Evolutionary conservation across 2,113 vertebrate species (phyloP), one percentile per base, ranked within the genome.

Genomic region (Pan paniscus): DNA sequence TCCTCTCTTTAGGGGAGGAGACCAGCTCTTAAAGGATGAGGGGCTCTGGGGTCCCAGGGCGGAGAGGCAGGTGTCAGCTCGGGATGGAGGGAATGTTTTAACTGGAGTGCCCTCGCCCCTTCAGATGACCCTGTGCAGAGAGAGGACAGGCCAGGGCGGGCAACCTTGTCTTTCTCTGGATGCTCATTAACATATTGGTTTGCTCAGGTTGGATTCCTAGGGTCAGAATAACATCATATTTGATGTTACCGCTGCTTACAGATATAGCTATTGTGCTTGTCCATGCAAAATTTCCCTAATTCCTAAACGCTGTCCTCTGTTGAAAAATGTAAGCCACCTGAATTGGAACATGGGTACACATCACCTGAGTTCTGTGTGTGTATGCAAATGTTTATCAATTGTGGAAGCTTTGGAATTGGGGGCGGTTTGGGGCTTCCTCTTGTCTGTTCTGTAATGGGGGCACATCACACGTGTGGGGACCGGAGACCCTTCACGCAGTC

Each of bases 111-210:
- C 11, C 1, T 17, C 5, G 22, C 38, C 23, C 55, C 11, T 43
- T 40, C 3, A 43, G 3, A 12, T 4, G 55, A 55, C 3, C 7
- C 0, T 27, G 27, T 23, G 27, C 70, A 50, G 48, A 50, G 55
- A 43, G 48, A 32, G 25, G 40, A 46, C 57, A 43, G 40, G 35
- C 32, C 0, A 1, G 5, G 25, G 25, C 18, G 3, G 25, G 7
- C 23, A 75, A 17, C 22, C 14, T 46, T 2, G 38, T 52, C 32
- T 32, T 55, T 80, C 46, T 43, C 48, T 46, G 32, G 27, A 3
- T 2, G 11, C 25, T n/a, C 1, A 0, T 27, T 8, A 4, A 12
- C 25, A 35, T 0, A 1, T 0, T 59, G 16, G 13, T 38, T 72
- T 46, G 10, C 27, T 4, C 10, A 8, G 35, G 20, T 14, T 23